Evolutionary conservation across 2,797 vertebrate species (phyloP), one percentile per base, ranked within the genome.

Genomic region (Zonotrichia albicollis): DNA sequence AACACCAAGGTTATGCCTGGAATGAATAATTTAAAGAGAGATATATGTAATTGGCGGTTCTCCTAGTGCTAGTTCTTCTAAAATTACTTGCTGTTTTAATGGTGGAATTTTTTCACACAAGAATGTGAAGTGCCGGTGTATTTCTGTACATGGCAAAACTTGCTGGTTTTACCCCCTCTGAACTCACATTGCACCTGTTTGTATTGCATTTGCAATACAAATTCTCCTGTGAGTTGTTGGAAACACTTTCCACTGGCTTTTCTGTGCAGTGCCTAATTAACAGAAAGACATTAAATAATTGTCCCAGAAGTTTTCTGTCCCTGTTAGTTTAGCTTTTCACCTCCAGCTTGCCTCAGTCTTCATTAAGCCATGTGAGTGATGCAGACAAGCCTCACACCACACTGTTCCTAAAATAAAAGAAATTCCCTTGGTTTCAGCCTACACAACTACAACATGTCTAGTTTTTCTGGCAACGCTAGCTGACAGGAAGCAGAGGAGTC

Each of bases 371-470:
- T 29, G 16, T 71, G 40, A 93, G 62, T 93, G 72, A 54, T 84
- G 42, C 60, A 93, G 89, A 77, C 82, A 73, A 88, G 65, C 76
- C 67, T 80, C 60, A 55, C n/a, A 76, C 48, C 53, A 19, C 58
- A 29, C 27, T 62, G 51, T 72, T 94, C 71, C 58, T 76, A 78
- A 94, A 94, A 91, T 86, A 46, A 50, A 62, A 87, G 79, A 83
- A 78, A 46, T 27, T n/a, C 21, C 32, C 48, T 61, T 61, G 15
- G 10, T 84, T 93, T 93, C 65, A 77, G 60, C 61, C 87, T 85
- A 58, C 72, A 36, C 6, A 2, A 51, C 64, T 91, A 25, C 55
- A 84, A 60, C 38, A 9, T 11, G 5, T 87, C 79, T 94, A 86
- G 13, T 71, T 94, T 90, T 94, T n/a, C n/a, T 66, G 57, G 65